Base-by-base conservation (phyloP, 2,888 invertebrate species). In the Argynnis bischoffii region DNA sequence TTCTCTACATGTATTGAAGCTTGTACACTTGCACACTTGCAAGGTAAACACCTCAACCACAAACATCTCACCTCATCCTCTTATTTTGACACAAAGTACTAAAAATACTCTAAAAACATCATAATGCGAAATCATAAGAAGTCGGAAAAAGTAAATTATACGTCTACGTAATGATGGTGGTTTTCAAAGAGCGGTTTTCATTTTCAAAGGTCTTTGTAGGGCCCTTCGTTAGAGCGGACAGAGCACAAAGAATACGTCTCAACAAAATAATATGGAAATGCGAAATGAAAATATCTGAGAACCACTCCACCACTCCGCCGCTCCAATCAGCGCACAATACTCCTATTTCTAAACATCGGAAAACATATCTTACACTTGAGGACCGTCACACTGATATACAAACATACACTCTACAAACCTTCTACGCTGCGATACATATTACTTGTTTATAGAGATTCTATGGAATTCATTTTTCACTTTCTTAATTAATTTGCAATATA, bases 191-290 rank as follows among this genome's bases (percentile, higher is more conserved):
- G 77, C 82, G 78, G 77, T 81, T 81, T 79, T 81, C 81, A 81
- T 83, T 84, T 82, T 76, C 74, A 74, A 75, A 76, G 69, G 76
- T 69, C 71, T 67, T 60, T 74, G 69, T 65, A 61, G 66, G 67
- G 53, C 64, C 71, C 71, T 72, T 77, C 76, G 76, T 76, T 77
- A 76, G 69, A 61, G 64, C 65, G 57, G 65, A 35, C 63, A 26
- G 51, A 41, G 55, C 35, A 66, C 66, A 69, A 64, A 65, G 67
- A 66, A 55, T 59, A 60, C 68, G 63, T 63, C 75, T 70, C 75
- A 79, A 87, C 86, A 83, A 83, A 89, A 85, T 90, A 89, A 89
- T 89, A 85, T 88, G 90, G 84, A 89, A 90, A 90, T 87, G 78
- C 77, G 79, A 84, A 87, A 87, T 87, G 86, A 84, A 84, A 84